Percentiles rank a stretch among this genome's conserved stretches.
These are phyloP conservation scores for Apolygus lucorum DNA, from an alignment of 1,140 invertebrate species.

Conservation along the genomic window DNA sequence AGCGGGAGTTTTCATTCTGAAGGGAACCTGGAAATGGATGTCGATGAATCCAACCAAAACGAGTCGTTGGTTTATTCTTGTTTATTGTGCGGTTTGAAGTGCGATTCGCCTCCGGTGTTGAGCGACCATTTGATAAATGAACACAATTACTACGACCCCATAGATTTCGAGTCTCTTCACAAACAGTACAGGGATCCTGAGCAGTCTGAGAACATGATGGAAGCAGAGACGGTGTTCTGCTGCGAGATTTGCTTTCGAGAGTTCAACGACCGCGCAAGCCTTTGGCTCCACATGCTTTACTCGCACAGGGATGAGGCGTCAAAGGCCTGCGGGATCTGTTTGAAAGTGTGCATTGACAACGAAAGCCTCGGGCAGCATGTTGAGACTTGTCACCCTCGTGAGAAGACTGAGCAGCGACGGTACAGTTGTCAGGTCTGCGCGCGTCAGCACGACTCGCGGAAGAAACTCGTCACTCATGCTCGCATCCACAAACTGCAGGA, in stretches of 20 bases:
- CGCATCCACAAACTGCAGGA: conserved; percentile 46
- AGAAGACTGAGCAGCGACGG: conserved; percentile 33
- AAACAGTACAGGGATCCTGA: conserved; percentile 30
- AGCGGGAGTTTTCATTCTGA: conserved; percentile 17
- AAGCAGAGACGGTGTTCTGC: conserved; percentile 40
- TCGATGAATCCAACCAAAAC: conserved; percentile 32
- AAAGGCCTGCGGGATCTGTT: conserved; percentile 49
- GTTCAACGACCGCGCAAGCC: conserved; percentile 45
- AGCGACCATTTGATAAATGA: conserved; percentile 42
- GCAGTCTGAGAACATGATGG: conserved; percentile 34
- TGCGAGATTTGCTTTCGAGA: conserved; percentile 46
- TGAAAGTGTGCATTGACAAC: conserved; percentile 46
- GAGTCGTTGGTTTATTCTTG: conserved; percentile 41
- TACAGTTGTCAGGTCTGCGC: conserved; percentile 45
- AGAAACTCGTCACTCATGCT: conserved; percentile 48
- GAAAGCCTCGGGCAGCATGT: conserved; percentile 45
- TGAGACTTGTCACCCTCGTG: conserved; percentile 41
- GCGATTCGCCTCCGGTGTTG: conserved; percentile 30
- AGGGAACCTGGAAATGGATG: neutral
- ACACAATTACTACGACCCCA: conserved; percentile 34
- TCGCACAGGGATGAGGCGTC: conserved; percentile 47
- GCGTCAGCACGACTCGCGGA: conserved; percentile 48
- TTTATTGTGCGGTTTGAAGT: conserved; percentile 31
- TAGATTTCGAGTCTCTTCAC: conserved; percentile 38
- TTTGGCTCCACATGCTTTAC: conserved; percentile 48